These are phyloP conservation scores for Brachyptera risi DNA, from an alignment of 2,888 invertebrate genomes.

Conservation along the genomic window DNA sequence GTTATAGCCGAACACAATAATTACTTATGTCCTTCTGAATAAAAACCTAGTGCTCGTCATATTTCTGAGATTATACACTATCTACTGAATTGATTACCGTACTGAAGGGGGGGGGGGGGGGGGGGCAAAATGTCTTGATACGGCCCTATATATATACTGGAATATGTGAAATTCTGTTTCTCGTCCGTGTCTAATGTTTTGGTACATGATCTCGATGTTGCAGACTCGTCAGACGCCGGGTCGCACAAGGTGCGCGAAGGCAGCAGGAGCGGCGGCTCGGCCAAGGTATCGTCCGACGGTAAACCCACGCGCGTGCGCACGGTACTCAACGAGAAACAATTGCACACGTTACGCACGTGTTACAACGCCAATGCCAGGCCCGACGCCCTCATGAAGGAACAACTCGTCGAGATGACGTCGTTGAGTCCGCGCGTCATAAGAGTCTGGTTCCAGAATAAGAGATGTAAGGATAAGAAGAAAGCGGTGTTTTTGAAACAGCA, in stretches of 20 bases:
- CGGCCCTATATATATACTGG: no score
- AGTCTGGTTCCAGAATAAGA: constrained; percentile 99
- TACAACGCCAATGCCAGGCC: constrained; percentile 97
- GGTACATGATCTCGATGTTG: no score
- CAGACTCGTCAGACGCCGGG: constrained; percentile 91
- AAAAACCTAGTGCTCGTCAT: no score
- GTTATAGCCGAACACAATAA: no score
- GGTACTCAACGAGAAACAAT: constrained; percentile 96
- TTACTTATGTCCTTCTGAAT: no score
- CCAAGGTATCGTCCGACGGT: constrained; percentile 59
- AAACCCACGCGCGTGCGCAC: constrained; percentile 98
- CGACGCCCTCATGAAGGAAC: constrained; percentile 99
- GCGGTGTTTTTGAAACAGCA: constrained; percentile 95
- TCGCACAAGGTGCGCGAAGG: constrained; percentile 72
- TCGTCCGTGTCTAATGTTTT: no score
- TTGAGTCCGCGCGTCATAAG: constrained; percentile 96
- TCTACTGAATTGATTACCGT: no score
- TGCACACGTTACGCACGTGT: constrained; percentile 95
- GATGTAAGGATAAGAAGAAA: constrained; percentile 97
- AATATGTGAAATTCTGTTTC: no score
- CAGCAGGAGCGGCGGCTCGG: constrained; percentile 41
- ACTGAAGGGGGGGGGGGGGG: no score
- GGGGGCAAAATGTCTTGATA: no score
- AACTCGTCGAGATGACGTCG: constrained; percentile 97
- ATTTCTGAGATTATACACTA: no score